phyloP scores from a whole-genome alignment of 1,140 invertebrate species.

The Panonychus citri region DNA sequence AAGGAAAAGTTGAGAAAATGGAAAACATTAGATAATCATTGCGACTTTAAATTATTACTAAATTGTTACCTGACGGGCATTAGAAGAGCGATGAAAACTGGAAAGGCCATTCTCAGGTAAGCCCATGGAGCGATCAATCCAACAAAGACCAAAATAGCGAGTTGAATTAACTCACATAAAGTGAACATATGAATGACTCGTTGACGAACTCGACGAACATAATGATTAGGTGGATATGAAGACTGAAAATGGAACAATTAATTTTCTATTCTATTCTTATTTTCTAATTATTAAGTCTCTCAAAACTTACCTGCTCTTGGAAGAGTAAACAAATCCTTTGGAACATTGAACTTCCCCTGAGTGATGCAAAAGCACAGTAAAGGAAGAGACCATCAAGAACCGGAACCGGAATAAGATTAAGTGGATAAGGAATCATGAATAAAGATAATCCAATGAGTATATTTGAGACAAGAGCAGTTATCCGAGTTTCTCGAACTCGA shows the following conservation, averaged over 20 bases:
- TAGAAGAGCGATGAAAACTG: constrained; percentile 34
- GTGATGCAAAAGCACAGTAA: constrained; percentile 37
- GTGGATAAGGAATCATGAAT: constrained; percentile 31
- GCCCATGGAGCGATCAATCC: constrained; percentile 31
- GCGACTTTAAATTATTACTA: background rate
- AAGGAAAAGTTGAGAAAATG: background rate
- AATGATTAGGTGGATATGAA: constrained; percentile 39
- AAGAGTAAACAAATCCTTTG: constrained; percentile 35
- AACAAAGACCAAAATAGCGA: constrained; percentile 34
- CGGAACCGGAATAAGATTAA: constrained; percentile 34
- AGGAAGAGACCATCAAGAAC: constrained; percentile 39
- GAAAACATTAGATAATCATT: background rate
- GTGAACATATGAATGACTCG: constrained; percentile 38
- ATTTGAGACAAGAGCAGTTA: constrained; percentile 35
- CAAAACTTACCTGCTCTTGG: constrained; percentile 31
- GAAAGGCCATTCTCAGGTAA: constrained; percentile 40
- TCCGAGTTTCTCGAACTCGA: constrained; percentile 33
- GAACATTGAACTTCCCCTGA: constrained; percentile 39
- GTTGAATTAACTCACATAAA: constrained; percentile 31
- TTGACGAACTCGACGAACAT: constrained; percentile 38
- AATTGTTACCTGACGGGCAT: constrained; percentile 30
- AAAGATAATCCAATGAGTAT: constrained; percentile 36
- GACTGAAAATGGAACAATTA: constrained; percentile 12
- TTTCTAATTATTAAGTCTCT: background rate
- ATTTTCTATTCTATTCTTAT: background rate